Evolutionary conservation across 64 coral and sea anemone species (phyloP).

Genomic region (Stichodactyla mertensii): DNA sequence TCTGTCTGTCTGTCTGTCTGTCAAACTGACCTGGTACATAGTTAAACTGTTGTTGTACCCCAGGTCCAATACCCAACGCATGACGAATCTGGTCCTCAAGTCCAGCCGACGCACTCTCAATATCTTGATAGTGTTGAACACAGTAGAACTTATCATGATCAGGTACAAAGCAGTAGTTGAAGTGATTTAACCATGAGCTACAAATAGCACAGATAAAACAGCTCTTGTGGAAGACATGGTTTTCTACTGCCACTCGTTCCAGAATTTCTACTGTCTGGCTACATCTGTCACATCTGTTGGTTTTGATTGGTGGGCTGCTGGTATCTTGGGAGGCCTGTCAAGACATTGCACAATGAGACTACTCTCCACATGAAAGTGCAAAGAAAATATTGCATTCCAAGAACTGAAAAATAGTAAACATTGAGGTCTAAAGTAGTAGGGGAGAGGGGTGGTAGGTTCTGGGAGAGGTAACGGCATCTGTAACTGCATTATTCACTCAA

Average conservation of each 20-base stretch:
- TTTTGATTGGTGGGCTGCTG: slow-evolving; percentile 25
- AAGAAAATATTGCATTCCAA: too few species aligned
- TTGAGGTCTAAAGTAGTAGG: too few species aligned
- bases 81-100: slow-evolving; percentile 65
- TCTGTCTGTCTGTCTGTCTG: background rate
- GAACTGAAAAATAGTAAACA: too few species aligned
- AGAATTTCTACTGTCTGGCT: slow-evolving; percentile 61
- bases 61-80: slow-evolving; percentile 83
- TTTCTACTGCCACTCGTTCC: slow-evolving; percentile 82
- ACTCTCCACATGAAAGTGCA: too few species aligned
- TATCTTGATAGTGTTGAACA: slow-evolving; percentile 87
- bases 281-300: slow-evolving; percentile 85
- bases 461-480: too few species aligned
- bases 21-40: slow-evolving; percentile 74
- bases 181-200: slow-evolving; percentile 78
- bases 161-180: slow-evolving; percentile 96
- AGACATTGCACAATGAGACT: background rate
- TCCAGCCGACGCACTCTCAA: slow-evolving; percentile 73
- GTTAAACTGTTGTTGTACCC: slow-evolving; percentile 90
- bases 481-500: too few species aligned
- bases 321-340: slow-evolving; percentile 4
- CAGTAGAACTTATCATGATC: slow-evolving; percentile 97
- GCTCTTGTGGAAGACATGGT: slow-evolving; percentile 83
- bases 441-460: too few species aligned
- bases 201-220: slow-evolving; percentile 96